phyloP scores from a whole-genome alignment of 2,113 vertebrate species.

The Microcebus murinus region DNA sequence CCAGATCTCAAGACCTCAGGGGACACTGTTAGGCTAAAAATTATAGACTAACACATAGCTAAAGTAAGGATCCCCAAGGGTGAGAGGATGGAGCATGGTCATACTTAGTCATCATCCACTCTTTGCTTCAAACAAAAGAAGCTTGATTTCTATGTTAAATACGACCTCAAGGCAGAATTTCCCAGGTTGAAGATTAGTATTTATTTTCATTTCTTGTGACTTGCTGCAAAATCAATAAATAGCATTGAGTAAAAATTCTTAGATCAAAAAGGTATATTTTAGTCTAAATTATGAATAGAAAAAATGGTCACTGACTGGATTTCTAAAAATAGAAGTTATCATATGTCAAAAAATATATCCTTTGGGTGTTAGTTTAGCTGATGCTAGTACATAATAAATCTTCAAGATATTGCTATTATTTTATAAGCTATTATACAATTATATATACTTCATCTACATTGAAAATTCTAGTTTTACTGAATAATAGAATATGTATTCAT shows the following conservation, averaged over 20 bases:
- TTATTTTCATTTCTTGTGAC: conserved; percentile 37
- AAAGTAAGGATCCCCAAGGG: not conserved
- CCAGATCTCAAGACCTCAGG: not conserved
- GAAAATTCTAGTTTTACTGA: not conserved
- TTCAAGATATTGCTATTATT: not conserved
- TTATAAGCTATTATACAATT: not conserved
- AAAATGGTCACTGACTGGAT: not conserved
- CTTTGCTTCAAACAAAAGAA: not conserved
- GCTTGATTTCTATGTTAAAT: not conserved
- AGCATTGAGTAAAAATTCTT: conserved; percentile 16
- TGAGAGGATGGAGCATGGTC: not conserved
- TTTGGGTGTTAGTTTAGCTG: not conserved
- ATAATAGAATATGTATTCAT: not conserved
- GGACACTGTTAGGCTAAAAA: not conserved
- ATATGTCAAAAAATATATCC: not conserved
- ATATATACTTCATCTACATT: not conserved
- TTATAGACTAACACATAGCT: not conserved
- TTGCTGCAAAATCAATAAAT: conserved; percentile 45
- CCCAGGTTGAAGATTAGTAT: not conserved
- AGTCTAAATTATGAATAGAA: not conserved
- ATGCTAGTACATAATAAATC: not conserved
- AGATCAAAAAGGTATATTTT: conserved; percentile 5
- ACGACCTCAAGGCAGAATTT: not conserved
- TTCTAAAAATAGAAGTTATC: conserved; percentile 41
- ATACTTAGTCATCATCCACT: not conserved